These are phyloP conservation scores for Heliocidaris erythrogramma DNA, from an alignment of 35 echinoderm and acorn worm genomes.

Conservation along the genomic window DNA sequence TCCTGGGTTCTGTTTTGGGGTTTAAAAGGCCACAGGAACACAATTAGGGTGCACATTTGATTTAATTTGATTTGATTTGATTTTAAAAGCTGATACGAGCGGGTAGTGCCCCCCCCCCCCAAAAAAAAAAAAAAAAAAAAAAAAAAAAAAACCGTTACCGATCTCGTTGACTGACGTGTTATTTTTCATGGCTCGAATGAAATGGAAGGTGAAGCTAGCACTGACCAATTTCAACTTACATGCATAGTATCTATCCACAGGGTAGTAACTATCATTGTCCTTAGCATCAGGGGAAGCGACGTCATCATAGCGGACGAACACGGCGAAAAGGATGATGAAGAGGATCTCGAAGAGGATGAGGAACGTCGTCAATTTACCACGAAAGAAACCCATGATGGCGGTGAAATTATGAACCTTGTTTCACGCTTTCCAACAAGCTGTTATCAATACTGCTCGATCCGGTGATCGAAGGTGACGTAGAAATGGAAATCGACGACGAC, in stretches of 20 bases:
- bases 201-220: neutral
- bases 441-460: neutral
- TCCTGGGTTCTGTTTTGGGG: no score
- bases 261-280: neutral
- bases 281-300: neutral
- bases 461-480: neutral
- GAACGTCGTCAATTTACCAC: constrained; percentile 53
- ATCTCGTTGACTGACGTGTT: neutral
- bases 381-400: constrained; percentile 52
- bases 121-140: no score
- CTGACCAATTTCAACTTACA: constrained; percentile 2
- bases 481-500: neutral
- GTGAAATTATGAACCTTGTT: neutral
- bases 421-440: neutral
- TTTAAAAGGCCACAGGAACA: no score
- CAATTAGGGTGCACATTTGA: no score
- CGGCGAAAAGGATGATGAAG: constrained; percentile 51
- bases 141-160: neutral
- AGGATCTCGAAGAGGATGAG: constrained; percentile 38
- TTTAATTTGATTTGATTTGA: no score
- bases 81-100: no score
- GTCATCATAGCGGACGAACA: constrained; percentile 46
- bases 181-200: neutral
- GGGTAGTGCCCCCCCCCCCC: neutral
- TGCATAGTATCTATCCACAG: constrained; percentile 46